These are phyloP conservation scores for Stenurella melanura DNA, from an alignment of 2,888 invertebrate genomes.

Conservation along the genomic window DNA sequence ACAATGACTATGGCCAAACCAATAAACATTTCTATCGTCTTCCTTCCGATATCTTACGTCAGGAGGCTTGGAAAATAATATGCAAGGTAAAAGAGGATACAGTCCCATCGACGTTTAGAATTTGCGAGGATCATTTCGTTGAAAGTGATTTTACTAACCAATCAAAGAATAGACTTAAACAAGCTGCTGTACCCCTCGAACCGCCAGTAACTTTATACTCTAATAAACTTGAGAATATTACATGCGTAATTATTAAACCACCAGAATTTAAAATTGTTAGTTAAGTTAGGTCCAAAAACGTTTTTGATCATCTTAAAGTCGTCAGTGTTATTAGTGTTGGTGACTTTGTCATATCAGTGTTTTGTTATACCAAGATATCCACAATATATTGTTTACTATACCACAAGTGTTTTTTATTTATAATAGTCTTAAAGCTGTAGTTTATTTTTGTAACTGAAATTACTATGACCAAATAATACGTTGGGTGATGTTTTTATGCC, in stretches of 20 bases:
- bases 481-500: too few species aligned
- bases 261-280: neutral
- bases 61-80: constrained; percentile 21
- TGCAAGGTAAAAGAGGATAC: neutral
- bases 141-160: neutral
- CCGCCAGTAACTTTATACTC: neutral
- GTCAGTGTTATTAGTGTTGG: too few species aligned
- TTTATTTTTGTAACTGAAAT: too few species aligned
- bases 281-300: too few species aligned
- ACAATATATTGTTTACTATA: too few species aligned
- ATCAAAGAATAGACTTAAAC: constrained; percentile 8
- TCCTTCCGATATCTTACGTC: constrained; percentile 1
- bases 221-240: constrained; percentile 4
- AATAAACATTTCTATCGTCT: constrained; percentile 33
- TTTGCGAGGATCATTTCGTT: constrained; percentile 28
- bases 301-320: too few species aligned
- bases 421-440: too few species aligned
- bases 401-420: too few species aligned
- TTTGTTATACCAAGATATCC: too few species aligned
- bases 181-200: constrained; percentile 9
- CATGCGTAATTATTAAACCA: neutral
- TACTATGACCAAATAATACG: too few species aligned
- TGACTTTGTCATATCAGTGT: too few species aligned
- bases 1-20: constrained; percentile 13
- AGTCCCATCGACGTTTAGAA: constrained; percentile 1